phyloP scores from a whole-genome alignment of 2,113 vertebrate species.

The Ramphastos sulfuratus region DNA sequence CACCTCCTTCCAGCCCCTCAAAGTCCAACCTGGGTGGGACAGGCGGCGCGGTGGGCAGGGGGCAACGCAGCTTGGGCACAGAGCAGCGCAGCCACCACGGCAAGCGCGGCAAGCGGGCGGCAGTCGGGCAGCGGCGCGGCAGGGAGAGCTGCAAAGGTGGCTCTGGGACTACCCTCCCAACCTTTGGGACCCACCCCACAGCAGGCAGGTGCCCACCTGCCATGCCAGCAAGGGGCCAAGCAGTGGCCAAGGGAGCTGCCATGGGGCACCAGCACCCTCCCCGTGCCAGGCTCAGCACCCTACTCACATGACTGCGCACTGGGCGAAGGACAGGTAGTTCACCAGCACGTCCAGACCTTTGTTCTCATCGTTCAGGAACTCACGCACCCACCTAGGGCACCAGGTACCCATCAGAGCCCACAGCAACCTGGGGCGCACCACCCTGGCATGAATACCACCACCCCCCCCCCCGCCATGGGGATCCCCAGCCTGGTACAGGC shows the following conservation, averaged over 20 bases:
- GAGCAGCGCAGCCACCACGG: background rate
- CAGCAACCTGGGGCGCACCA: accelerated
- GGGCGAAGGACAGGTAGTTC: constrained; percentile 96
- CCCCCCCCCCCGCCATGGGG: background rate
- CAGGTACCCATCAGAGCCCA: background rate
- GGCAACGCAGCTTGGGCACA: background rate
- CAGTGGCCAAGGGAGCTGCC: accelerated
- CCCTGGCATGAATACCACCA: too few species aligned
- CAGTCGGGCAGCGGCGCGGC: background rate
- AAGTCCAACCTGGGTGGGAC: constrained; percentile 89
- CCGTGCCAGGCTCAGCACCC: background rate
- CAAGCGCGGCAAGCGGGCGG: constrained; percentile 1
- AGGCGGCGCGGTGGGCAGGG: background rate
- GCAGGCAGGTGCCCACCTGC: background rate
- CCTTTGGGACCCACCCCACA: background rate
- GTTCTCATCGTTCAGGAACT: constrained; percentile 97
- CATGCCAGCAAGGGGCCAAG: background rate
- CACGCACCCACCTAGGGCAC: constrained; percentile 90
- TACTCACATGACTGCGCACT: constrained; percentile 95
- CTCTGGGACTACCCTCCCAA: background rate
- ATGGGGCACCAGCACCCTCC: accelerated
- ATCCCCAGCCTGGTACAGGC: accelerated
- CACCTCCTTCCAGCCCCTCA: constrained; percentile 91
- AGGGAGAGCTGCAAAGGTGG: background rate
- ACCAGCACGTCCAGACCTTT: constrained; percentile 94